A percentile compares a stretch with the other conserved stretches of the same genome.
These are phyloP conservation scores for Hippolais icterina DNA, from an alignment of 2,113 vertebrate species.

Conservation along the genomic window DNA sequence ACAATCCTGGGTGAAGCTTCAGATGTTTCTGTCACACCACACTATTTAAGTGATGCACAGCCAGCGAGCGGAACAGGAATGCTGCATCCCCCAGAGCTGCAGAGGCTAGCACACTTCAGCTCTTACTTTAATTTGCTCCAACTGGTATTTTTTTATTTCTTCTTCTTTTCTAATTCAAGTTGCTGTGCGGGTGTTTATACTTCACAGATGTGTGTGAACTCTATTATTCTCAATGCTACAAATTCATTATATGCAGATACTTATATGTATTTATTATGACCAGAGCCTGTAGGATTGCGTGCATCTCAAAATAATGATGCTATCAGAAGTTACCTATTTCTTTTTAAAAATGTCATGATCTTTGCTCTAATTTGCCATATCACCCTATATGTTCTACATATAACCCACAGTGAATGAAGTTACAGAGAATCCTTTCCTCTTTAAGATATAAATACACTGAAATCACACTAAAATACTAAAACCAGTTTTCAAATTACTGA, in stretches of 20 bases:
- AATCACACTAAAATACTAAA: neutral
- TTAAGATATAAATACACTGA: neutral
- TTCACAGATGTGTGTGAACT: neutral
- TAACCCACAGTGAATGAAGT: neutral
- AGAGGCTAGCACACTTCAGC: neutral
- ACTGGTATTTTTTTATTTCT: neutral
- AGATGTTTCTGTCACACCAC: neutral
- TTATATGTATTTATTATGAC: neutral
- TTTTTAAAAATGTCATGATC: neutral
- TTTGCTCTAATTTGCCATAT: neutral
- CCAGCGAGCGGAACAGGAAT: accelerated
- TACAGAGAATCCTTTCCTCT: neutral
- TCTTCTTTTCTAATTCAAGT: neutral
- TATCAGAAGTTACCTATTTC: neutral
- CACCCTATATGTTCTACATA: neutral
- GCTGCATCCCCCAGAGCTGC: neutral
- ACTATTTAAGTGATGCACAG: neutral
- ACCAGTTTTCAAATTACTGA: neutral
- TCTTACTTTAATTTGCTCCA: neutral
- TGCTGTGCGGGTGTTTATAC: neutral
- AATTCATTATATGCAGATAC: neutral
- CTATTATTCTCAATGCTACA: neutral
- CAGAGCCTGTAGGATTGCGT: neutral
- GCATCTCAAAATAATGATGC: neutral
- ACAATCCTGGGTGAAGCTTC: neutral